These are phyloP conservation scores for Tachycineta bicolor DNA, from an alignment of 2,113 vertebrate species.

Conservation along the genomic window DNA sequence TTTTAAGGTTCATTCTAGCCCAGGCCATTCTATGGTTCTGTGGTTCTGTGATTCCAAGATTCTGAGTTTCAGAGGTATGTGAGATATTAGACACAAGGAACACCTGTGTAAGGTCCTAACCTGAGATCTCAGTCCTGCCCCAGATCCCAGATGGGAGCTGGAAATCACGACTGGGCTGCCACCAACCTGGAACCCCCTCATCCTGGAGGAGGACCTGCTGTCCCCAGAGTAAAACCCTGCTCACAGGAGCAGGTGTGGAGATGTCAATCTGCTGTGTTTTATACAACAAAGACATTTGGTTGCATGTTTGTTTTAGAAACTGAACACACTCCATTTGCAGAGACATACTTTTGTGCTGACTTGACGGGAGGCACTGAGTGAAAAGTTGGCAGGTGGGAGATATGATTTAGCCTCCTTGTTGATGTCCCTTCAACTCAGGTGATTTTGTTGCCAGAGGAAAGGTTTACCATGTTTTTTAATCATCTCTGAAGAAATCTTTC, in stretches of 20 bases:
- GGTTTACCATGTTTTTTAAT: background rate
- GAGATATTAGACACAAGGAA: background rate
- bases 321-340: background rate
- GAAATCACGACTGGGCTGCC: background rate
- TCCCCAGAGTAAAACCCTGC: background rate
- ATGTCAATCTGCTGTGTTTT: background rate
- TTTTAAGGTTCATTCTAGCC: background rate
- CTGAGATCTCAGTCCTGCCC: background rate
- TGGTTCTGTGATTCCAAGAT: background rate
- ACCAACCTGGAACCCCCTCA: background rate
- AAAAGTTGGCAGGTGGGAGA: background rate
- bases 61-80: background rate
- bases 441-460: constrained; percentile 29
- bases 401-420: background rate
- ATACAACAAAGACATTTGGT: background rate
- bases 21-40: background rate
- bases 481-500: background rate
- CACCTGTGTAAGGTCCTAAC: background rate
- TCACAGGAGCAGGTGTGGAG: background rate
- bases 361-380: background rate
- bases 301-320: constrained; percentile 6
- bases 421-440: background rate
- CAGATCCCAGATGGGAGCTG: background rate
- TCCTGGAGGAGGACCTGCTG: background rate
- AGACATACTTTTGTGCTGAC: constrained; percentile 1